A percentile compares a stretch with the other conserved stretches of the same genome.
Conservation (phyloP, 2,888 invertebrate species). For the Selenia dentaria region DNA sequence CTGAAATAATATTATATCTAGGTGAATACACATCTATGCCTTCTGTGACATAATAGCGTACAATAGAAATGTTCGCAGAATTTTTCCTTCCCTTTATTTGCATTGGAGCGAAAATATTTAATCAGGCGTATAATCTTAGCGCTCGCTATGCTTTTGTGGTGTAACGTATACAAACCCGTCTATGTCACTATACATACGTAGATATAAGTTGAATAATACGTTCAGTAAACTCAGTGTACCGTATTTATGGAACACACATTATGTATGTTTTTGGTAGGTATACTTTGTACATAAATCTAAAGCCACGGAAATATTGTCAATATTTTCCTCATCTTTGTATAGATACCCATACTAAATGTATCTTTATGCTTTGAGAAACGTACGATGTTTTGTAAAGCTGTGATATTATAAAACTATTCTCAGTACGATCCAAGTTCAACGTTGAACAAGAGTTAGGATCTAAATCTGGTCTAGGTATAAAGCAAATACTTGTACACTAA, state of each 20-base stretch:
- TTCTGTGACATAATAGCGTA: conserved; percentile 42
- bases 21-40: conserved; percentile 42
- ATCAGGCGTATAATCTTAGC: conserved; percentile 81
- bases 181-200: conserved; percentile 31
- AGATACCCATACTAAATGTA: conserved; percentile 1
- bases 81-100: conserved; percentile 72
- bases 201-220: conserved; percentile 23
- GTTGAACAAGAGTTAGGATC: too few species aligned
- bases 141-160: conserved; percentile 70
- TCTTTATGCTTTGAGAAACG: too few species aligned
- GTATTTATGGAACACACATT: conserved; percentile 15
- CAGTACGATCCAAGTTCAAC: not conserved
- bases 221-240: conserved; percentile 22
- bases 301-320: conserved; percentile 13
- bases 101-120: conserved; percentile 82
- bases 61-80: conserved; percentile 57
- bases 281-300: conserved; percentile 19
- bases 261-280: conserved; percentile 10
- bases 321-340: conserved; percentile 15
- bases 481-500: conserved; percentile 15
- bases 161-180: conserved; percentile 52
- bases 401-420: not conserved
- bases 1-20: conserved; percentile 35
- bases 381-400: too few species aligned
- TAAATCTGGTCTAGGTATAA: conserved; percentile 8